Evolutionary conservation across 2,797 vertebrate species (phyloP).

Genomic region (Anas capensis): DNA sequence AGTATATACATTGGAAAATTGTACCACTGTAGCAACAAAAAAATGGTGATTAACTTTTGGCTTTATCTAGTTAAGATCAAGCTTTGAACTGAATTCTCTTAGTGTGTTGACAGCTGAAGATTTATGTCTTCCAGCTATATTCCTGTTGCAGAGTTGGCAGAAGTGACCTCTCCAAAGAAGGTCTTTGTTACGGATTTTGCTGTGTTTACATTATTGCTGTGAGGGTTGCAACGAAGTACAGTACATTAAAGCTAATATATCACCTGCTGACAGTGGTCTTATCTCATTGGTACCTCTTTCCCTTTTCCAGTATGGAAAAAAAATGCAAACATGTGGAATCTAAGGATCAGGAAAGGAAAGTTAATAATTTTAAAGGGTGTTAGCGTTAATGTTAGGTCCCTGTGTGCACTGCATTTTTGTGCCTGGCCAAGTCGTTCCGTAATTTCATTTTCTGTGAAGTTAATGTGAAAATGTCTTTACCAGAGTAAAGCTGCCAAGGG

Average conservation of each 20-base stretch:
- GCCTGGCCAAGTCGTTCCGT: background rate
- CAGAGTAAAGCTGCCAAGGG: background rate
- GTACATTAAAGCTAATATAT: conserved; percentile 79
- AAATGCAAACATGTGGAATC: conserved; percentile 33
- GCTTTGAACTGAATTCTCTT: conserved; percentile 62
- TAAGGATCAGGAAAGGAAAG: conserved; percentile 47
- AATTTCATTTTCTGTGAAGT: background rate
- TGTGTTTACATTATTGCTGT: conserved; percentile 74
- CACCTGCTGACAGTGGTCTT: conserved; percentile 72
- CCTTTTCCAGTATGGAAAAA: conserved; percentile 49
- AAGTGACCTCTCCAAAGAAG: conserved; percentile 68
- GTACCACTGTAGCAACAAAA: conserved; percentile 15
- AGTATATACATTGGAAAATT: background rate
- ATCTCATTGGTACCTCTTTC: conserved; percentile 52
- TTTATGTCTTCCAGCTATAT: conserved; percentile 66
- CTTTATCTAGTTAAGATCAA: conserved; percentile 60
- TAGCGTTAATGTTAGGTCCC: background rate
- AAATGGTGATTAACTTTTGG: conserved; percentile 31
- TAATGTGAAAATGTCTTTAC: background rate
- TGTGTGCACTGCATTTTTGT: background rate
- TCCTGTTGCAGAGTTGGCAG: conserved; percentile 55
- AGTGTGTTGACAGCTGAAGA: conserved; percentile 67
- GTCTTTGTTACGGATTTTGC: conserved; percentile 69
- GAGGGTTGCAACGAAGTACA: conserved; percentile 69
- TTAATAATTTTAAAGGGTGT: conserved; percentile 47